A percentile compares a stretch with the other conserved stretches of the same genome.
phyloP scores from a whole-genome alignment of 2,888 invertebrate genomes.

The Clistopyga incitator region DNA sequence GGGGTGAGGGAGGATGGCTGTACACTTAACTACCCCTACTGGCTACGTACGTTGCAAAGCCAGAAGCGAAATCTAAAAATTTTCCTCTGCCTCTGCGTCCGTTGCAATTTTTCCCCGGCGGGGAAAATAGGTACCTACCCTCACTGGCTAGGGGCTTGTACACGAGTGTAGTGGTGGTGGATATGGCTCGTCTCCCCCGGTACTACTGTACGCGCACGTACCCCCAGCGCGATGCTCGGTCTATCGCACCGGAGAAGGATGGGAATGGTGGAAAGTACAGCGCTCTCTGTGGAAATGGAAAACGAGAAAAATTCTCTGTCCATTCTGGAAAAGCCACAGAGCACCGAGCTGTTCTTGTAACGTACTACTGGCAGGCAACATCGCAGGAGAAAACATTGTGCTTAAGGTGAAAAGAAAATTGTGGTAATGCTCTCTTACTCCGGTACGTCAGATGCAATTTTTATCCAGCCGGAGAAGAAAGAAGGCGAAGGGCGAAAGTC shows the following conservation, averaged over 20 bases:
- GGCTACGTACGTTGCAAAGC: slow-evolving; percentile 5
- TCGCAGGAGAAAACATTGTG: slow-evolving; percentile 36
- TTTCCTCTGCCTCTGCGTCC: slow-evolving; percentile 34
- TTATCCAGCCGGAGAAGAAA: slow-evolving; percentile 13
- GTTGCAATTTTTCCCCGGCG: slow-evolving; percentile 35
- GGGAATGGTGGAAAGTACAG: not conserved
- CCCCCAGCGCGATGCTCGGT: not conserved
- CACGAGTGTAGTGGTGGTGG: not conserved
- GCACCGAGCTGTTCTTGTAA: slow-evolving; percentile 42
- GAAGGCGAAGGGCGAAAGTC: not conserved
- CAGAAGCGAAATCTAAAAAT: slow-evolving; percentile 41
- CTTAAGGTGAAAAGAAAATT: slow-evolving; percentile 47
- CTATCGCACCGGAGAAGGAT: slow-evolving; percentile 2
- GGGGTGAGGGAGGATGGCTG: not conserved
- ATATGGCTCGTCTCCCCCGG: slow-evolving; percentile 18
- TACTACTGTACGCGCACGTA: not conserved
- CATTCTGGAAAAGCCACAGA: slow-evolving; percentile 34
- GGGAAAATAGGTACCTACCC: slow-evolving; percentile 23
- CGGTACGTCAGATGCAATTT: slow-evolving; percentile 29
- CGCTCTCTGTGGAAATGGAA: slow-evolving; percentile 35
- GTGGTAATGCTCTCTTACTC: slow-evolving; percentile 41
- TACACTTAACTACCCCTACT: slow-evolving; percentile 34
- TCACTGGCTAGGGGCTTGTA: not conserved
- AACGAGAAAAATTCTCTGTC: slow-evolving; percentile 35
- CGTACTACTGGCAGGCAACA: slow-evolving; percentile 15